A percentile compares a stretch with the other conserved stretches of the same genome.
These are phyloP conservation scores for Pyrochroa serraticornis DNA, from an alignment of 2,888 invertebrate genomes.

Conservation along the genomic window DNA sequence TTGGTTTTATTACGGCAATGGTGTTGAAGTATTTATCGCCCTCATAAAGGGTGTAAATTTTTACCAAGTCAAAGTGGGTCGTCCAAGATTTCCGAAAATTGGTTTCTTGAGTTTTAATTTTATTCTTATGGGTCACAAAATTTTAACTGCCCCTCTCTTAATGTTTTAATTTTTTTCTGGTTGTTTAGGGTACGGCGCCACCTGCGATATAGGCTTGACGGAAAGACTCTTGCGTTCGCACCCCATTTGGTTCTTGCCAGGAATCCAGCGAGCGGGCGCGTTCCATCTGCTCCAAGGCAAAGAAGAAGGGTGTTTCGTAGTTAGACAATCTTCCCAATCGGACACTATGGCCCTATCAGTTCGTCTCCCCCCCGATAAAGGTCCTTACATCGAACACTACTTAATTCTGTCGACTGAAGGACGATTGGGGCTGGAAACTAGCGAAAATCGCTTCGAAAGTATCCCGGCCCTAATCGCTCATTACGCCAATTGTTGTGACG, in stretches of 20 bases:
- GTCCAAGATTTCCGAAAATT: too few species aligned
- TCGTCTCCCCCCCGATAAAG: constrained; percentile 82
- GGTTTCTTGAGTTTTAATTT: too few species aligned
- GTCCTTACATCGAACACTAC: constrained; percentile 95
- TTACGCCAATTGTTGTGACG: constrained; percentile 93
- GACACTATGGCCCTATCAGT: constrained; percentile 96
- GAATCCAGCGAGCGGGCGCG: constrained; percentile 90
- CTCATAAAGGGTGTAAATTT: too few species aligned
- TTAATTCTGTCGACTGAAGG: constrained; percentile 85
- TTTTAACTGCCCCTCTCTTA: too few species aligned
- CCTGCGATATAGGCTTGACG: constrained; percentile 83
- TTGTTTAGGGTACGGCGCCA: constrained; percentile 68
- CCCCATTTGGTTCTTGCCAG: constrained; percentile 95
- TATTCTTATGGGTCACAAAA: too few species aligned
- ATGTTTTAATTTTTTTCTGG: constrained; percentile 2
- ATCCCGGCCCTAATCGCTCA: constrained; percentile 92
- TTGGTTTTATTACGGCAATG: too few species aligned
- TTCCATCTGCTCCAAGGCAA: constrained; percentile 93
- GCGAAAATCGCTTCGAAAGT: constrained; percentile 90
- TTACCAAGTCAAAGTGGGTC: too few species aligned
- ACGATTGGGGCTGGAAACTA: constrained; percentile 88
- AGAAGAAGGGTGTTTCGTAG: constrained; percentile 94
- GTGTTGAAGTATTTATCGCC: too few species aligned
- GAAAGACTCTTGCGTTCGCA: constrained; percentile 90
- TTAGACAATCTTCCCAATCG: constrained; percentile 90